phyloP scores from a whole-genome alignment of 2,888 invertebrate species.

The Pandemis cinnamomeana region DNA sequence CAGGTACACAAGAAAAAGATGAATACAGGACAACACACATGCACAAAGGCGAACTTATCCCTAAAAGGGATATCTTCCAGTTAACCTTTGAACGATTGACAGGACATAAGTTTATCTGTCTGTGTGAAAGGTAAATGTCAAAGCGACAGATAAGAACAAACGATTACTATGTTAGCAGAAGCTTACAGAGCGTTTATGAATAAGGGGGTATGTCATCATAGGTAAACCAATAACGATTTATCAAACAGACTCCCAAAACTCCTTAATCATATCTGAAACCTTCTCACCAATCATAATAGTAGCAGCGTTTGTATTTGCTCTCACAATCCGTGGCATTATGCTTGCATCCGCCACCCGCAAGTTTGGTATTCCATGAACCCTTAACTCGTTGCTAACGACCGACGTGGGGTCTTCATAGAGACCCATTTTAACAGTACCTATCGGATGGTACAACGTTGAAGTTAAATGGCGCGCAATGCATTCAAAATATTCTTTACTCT shows the following conservation, averaged over 20 bases:
- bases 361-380: conserved; percentile 85
- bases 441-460: conserved; percentile 88
- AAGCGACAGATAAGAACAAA: too few species aligned
- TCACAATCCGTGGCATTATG: conserved; percentile 89
- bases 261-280: conserved; percentile 87
- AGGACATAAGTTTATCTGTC: too few species aligned
- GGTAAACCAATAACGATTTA: neutral
- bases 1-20: too few species aligned
- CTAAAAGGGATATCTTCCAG: too few species aligned
- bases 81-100: too few species aligned
- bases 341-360: conserved; percentile 88
- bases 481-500: conserved; percentile 86
- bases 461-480: conserved; percentile 86
- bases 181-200: too few species aligned
- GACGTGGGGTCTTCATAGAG: conserved; percentile 82
- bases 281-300: conserved; percentile 92
- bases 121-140: too few species aligned
- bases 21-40: too few species aligned
- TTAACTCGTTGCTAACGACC: conserved; percentile 86
- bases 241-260: conserved; percentile 49
- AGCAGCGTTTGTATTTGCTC: conserved; percentile 90
- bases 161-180: too few species aligned
- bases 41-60: too few species aligned
- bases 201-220: too few species aligned
- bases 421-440: conserved; percentile 90